Base-by-base conservation (phyloP, 1,140 invertebrate genomes). In the Drusus annulatus region DNA sequence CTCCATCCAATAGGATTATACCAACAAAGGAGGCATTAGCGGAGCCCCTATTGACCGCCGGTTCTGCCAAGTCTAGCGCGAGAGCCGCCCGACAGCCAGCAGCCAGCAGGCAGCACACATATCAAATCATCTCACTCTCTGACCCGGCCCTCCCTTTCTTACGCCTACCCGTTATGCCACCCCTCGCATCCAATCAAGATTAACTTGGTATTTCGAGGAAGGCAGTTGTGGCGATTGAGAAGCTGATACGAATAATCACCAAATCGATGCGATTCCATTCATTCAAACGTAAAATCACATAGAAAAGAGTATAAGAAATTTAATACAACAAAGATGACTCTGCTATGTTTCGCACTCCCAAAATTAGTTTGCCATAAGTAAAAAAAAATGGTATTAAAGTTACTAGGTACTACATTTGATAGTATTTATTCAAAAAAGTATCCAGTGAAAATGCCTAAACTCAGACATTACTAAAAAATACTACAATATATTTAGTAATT, bases 21-120 rank as follows among this genome's bases (percentile, higher is more conserved):
- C 16, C 75, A 62, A 63, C 58, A 77, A 77, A 77, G 75, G 60
- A 31, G 51, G 75, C 2, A 77, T 77, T 77, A 77, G 58, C 25
- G 5, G 2, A 28, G 25, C 25, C 2, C 13, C 17, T 56, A 74
- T 74, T 52, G 69, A 74, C 50, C 69, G 69, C 19, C 17, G 69
- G 51, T 4, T 74, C 28, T 28, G 51, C 6, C 50, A 54, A 56
- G 51, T 56, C 69, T 74, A 17, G 69, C 69, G 69, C 16, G 51
- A 17, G 52, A 31, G 69, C 69, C 69, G 31, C 36, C 36, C 36
- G 13, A 45, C 36, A 10, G 0, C 36, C 36, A 45, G 36, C 36
- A 3, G 8, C 4, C 31, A 36, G 7, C 31, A 3, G 8, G 25
- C 5, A 28, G 2, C 2, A 0, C 8, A 74, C 54, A 23, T 74